Base-by-base conservation (phyloP, 2,888 invertebrate species). In the Coremacera marginata region DNA sequence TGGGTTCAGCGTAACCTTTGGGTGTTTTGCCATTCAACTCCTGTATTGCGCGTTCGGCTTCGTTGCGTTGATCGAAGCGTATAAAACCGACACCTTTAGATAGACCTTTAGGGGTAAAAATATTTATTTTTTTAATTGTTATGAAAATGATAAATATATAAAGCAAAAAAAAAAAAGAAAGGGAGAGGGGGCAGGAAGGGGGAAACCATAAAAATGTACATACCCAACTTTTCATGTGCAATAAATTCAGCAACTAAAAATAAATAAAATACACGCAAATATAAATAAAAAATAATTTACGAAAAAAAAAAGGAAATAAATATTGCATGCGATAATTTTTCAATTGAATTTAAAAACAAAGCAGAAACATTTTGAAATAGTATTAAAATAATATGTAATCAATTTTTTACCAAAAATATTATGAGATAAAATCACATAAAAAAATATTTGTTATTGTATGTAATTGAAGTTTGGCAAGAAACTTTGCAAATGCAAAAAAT, bases 51-150 rank as follows among this genome's bases (percentile, higher is more conserved):
- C 95, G 92, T 89, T 97, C 97, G 73, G 97, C 97, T 89, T 97
- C 97, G 84, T 94, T 92, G 84, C 96, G 94, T 90, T 96, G 96
- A 90, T 97, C 97, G 91, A 96, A 97, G 82, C 97, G 93, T 86
- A 97, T 97, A 90, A 97, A 97, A 80, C 97, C 97, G 83, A 97
- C 97, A 84, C 97, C 97, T 90, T 97, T 97, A 81, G 96, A 96
- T 87, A 96, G 91, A 86, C 97, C 98, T 94, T 91, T 3, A 5
- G 11, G 49, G 3, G n/a, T 37, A n/a, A 55, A 55, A 19, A 55
- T 22, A 55, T n/a, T 3, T 44, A 11, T 44, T 8, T 37, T 37
- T n/a, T 8, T 7, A 7, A 37, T 37, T 37, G 31, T n/a, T n/a
- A n/a, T n/a, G n/a, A n/a, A n/a, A n/a, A n/a, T n/a, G n/a, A n/a